Evolutionary conservation across 2,888 invertebrate genomes (phyloP), one percentile per base, ranked within the genome.

Genomic region (Dasysyrphus albostriatus): DNA sequence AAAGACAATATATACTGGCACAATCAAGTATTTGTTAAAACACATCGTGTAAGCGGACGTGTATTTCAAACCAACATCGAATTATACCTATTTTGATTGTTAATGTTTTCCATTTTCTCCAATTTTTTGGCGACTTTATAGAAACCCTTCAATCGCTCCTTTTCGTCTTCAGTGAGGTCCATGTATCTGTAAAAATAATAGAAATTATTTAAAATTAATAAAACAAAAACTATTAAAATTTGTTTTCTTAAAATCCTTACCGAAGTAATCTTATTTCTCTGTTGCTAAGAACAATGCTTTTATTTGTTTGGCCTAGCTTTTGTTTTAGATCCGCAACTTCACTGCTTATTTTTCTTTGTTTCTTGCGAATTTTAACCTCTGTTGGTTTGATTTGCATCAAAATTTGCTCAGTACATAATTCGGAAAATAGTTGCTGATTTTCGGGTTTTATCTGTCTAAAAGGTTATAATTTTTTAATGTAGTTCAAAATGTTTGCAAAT

Each of bases 61-160:
- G 24, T 24, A 32, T 7, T 32, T 32, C 5, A 49, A 49, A 49
- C 19, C 5, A 49, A 49, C 12, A 24, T 24, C 1, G 2, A 32
- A 32, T 29, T 89, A 82, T 92, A 94, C 92, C 94, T 94, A 83
- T 96, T 96, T 90, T 96, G 96, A 88, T 91, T 91, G 16, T 96
- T 94, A 88, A 95, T 96, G 89, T 95, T 96, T 93, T 98, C 97
- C 88, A 98, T 94, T 93, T 98, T 97, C 91, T 98, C 98, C 83
- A 98, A 93, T 91, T 98, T 98, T 90, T 96, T 97, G 0, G 98
- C 98, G 84, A 98, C 98, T 93, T 98, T 98, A 90, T 97, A 96
- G 70, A 96, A 97, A 47, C 97, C 97, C 92, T 97, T 98, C 19
- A 98, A 93, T 91, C 98, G 98, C 89, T 98, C 98, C 90, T 98